A percentile compares a stretch with the other conserved stretches of the same genome.
These are phyloP conservation scores for Anthophora plumipes DNA, from an alignment of 2,888 invertebrate species.

Conservation along the genomic window DNA sequence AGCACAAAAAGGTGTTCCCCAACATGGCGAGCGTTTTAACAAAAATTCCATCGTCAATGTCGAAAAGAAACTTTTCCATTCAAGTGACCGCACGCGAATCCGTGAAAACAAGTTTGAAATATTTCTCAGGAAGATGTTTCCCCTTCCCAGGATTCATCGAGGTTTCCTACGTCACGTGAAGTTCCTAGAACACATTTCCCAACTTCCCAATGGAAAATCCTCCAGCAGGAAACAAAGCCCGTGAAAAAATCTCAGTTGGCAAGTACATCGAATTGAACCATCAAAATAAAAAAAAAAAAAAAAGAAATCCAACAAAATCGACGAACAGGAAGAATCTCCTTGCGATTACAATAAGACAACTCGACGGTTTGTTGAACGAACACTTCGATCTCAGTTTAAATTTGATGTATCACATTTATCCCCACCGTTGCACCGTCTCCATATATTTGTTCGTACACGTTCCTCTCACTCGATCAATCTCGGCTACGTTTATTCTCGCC, in stretches of 20 bases:
- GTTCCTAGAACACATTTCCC: constrained; percentile 8
- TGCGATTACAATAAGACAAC: neutral
- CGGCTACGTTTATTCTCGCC: neutral
- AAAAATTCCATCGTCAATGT: neutral
- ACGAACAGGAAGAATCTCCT: neutral
- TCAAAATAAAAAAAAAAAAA: no score
- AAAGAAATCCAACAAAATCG: constrained; percentile 2
- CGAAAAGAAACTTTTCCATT: neutral
- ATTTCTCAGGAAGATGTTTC: neutral
- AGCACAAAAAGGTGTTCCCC: no score
- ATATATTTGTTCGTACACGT: neutral
- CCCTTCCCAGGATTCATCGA: constrained; percentile 3
- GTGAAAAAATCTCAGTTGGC: neutral
- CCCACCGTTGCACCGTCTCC: neutral
- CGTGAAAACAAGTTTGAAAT: neutral
- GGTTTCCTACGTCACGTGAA: neutral
- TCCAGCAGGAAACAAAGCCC: constrained; percentile 9
- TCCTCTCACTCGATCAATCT: neutral
- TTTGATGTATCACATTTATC: neutral
- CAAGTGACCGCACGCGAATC: neutral
- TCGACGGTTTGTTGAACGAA: neutral
- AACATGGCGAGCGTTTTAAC: neutral
- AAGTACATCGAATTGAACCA: neutral
- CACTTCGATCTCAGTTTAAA: neutral
- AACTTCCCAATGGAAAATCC: neutral